Conservation (phyloP, 1,140 invertebrate genomes). For the Papilio polytes region DNA sequence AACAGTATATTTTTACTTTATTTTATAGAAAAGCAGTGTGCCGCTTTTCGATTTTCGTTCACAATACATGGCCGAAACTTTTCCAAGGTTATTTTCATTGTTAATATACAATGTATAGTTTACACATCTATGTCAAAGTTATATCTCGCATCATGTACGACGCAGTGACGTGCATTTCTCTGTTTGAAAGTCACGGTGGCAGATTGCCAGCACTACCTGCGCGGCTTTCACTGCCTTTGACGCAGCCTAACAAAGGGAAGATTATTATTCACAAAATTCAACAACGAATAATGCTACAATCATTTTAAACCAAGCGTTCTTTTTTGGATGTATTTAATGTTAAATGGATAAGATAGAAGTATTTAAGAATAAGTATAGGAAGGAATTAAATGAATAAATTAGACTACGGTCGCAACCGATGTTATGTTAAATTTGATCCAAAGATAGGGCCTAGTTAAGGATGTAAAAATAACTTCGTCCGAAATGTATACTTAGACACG, state of each 20-base stretch:
- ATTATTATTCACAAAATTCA: slow-evolving; percentile 23
- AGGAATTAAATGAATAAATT: too few relatives aligned
- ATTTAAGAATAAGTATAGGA: background rate
- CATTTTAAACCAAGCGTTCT: background rate
- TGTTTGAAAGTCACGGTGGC: slow-evolving; percentile 22
- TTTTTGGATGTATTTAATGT: background rate
- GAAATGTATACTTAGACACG: too few relatives aligned
- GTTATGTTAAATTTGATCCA: too few relatives aligned
- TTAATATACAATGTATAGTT: background rate
- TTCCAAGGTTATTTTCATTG: background rate
- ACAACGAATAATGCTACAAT: slow-evolving; percentile 22
- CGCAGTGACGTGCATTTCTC: slow-evolving; percentile 25
- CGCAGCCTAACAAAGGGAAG: slow-evolving; percentile 20
- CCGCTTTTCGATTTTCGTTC: background rate
- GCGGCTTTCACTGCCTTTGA: slow-evolving; percentile 21
- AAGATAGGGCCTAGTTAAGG: too few relatives aligned
- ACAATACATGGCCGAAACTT: background rate
- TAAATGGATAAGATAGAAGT: background rate
- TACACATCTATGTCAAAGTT: slow-evolving; percentile 16
- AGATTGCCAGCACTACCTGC: slow-evolving; percentile 22
- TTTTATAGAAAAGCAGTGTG: background rate
- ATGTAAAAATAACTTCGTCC: too few relatives aligned
- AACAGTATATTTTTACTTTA: background rate
- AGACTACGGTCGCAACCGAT: too few relatives aligned
- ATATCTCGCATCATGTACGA: slow-evolving; percentile 16